phyloP scores from a whole-genome alignment of 2,888 invertebrate species.

The Drosophila siamana region DNA sequence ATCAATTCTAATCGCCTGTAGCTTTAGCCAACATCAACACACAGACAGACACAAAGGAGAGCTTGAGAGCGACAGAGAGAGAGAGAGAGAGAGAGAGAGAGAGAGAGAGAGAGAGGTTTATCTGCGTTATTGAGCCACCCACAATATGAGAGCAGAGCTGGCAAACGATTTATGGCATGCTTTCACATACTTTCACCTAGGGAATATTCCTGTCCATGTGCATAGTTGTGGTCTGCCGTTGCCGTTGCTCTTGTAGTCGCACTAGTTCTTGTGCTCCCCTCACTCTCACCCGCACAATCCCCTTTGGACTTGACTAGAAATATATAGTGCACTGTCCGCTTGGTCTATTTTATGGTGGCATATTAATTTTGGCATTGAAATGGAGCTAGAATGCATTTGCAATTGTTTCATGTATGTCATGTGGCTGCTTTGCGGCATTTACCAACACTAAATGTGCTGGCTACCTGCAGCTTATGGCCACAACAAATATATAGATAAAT shows the following conservation, averaged over 20 bases:
- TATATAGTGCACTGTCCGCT: slow-evolving; percentile 35
- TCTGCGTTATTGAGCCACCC: slow-evolving; percentile 45
- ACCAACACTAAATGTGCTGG: slow-evolving; percentile 39
- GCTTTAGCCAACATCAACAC: slow-evolving; percentile 53
- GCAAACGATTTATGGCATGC: slow-evolving; percentile 80
- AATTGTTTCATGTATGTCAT: slow-evolving; percentile 63
- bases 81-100: background rate
- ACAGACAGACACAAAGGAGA: background rate
- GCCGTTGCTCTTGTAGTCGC: slow-evolving; percentile 25
- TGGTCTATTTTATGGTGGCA: slow-evolving; percentile 67
- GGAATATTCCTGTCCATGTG: slow-evolving; percentile 75
- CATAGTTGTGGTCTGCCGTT: slow-evolving; percentile 67
- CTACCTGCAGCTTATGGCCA: slow-evolving; percentile 13
- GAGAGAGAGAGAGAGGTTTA: slow-evolving; percentile 21
- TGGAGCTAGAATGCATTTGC: slow-evolving; percentile 67
- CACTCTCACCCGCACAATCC: background rate
- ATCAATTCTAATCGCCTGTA: slow-evolving; percentile 79
- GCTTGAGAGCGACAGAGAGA: background rate
- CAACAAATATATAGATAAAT: slow-evolving; percentile 7
- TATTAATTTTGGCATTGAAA: slow-evolving; percentile 77
- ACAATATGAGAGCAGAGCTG: slow-evolving; percentile 59
- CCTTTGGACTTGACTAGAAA: slow-evolving; percentile 8
- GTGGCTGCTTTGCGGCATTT: slow-evolving; percentile 48
- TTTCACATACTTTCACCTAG: slow-evolving; percentile 81
- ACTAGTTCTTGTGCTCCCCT: slow-evolving; percentile 20